phyloP scores from a whole-genome alignment of 2,888 invertebrate species.

The Lepeophtheirus nordmannii region DNA sequence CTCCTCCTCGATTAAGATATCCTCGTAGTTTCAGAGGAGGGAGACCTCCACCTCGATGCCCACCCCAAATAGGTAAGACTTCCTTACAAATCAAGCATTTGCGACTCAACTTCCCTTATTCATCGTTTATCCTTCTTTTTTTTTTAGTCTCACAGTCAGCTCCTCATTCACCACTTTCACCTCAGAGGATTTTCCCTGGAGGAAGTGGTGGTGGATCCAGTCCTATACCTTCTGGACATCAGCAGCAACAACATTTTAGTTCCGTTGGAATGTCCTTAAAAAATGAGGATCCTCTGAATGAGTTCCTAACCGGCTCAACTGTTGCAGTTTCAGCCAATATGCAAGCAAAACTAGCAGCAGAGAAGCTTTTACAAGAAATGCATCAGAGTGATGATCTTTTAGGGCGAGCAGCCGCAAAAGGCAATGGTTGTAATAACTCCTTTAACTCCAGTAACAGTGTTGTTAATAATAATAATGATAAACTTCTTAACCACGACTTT shows the following conservation, averaged over 20 bases:
- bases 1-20: neutral
- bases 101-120: no score
- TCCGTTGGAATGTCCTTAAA: neutral
- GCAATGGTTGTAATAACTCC: no score
- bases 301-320: neutral
- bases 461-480: no score
- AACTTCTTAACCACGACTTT: no score
- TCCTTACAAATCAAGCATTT: no score
- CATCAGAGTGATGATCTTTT: neutral
- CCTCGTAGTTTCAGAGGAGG: neutral
- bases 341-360: conserved; percentile 1
- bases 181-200: neutral
- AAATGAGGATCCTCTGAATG: neutral
- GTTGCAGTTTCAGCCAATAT: neutral
- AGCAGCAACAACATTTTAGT: neutral
- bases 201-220: neutral
- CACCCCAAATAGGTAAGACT: neutral
- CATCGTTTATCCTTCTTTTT: neutral
- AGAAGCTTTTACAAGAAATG: neutral
- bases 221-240: neutral
- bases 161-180: neutral
- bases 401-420: neutral
- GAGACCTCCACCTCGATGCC: neutral
- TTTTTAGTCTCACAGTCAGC: neutral
- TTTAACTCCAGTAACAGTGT: no score